Evolutionary conservation across 2,888 invertebrate species (phyloP).

Genomic region (Leuctra nigra): DNA sequence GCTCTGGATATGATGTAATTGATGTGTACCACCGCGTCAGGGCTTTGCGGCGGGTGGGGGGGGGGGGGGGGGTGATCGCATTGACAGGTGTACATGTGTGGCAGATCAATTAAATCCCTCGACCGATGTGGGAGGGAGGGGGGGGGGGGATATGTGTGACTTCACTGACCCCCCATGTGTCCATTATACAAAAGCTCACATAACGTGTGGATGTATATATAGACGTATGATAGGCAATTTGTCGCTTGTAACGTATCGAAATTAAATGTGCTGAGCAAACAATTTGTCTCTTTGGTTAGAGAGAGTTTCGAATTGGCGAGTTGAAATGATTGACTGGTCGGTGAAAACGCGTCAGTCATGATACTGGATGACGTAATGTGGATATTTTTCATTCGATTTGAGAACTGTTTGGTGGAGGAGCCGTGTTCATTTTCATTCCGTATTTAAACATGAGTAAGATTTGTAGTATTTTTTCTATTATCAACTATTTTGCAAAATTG

Average conservation of each 20-base stretch:
- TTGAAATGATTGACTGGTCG: too few relatives aligned
- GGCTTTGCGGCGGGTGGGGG: not conserved
- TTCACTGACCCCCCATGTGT: not conserved
- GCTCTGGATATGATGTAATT: slow-evolving; percentile 8
- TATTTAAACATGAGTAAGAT: too few relatives aligned
- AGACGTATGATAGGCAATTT: too few relatives aligned
- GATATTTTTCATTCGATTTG: too few relatives aligned
- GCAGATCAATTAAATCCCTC: not conserved
- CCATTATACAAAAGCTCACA: not conserved
- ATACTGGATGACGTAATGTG: too few relatives aligned
- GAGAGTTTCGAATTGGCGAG: not conserved
- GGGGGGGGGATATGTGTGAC: not conserved
- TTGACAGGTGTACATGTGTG: slow-evolving; percentile 6
- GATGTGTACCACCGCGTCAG: not conserved
- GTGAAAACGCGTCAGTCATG: too few relatives aligned
- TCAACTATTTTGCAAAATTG: too few relatives aligned
- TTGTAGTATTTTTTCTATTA: too few relatives aligned
- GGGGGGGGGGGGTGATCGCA: not conserved
- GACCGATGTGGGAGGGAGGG: not conserved
- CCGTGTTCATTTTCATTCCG: too few relatives aligned
- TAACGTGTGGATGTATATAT: not conserved
- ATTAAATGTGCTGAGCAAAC: not conserved
- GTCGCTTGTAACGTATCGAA: not conserved
- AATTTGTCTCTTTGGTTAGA: not conserved
- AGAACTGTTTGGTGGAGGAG: too few relatives aligned